Conservation (phyloP, 2,113 vertebrate genomes). For the Pelmatolapia mariae region DNA sequence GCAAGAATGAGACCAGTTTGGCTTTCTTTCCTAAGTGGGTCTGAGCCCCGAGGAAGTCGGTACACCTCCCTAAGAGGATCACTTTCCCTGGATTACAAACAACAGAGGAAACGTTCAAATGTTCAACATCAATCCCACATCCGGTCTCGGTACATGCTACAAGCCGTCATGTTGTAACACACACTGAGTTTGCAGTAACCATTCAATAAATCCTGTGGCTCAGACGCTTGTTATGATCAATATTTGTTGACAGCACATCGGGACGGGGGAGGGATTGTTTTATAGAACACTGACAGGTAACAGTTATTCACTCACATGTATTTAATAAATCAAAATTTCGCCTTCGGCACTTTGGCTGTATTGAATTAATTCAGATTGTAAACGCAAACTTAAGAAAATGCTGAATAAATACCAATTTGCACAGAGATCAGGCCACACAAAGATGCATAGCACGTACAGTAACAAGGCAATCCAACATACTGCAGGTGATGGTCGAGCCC, state of each 20-base stretch:
- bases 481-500: background rate
- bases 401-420: background rate
- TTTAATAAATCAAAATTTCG: background rate
- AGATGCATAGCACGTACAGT: background rate
- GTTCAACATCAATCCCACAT: conserved; percentile 2
- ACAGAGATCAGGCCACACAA: background rate
- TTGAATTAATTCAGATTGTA: background rate
- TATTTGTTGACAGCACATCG: background rate
- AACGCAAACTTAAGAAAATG: background rate
- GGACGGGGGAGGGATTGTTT: background rate
- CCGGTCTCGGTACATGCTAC: conserved; percentile 4
- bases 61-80: conserved; percentile 46
- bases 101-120: conserved; percentile 6
- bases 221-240: background rate
- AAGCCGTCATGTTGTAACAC: conserved; percentile 2
- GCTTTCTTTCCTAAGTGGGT: conserved; percentile 30
- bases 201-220: background rate
- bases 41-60: conserved; percentile 35
- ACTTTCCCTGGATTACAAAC: conserved; percentile 48
- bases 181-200: conserved; percentile 4
- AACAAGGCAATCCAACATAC: background rate
- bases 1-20: background rate
- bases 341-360: background rate
- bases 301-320: background rate
- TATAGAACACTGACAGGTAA: background rate